Conservation (phyloP, 2,113 vertebrate genomes). For the Psephotus haematonotus region DNA sequence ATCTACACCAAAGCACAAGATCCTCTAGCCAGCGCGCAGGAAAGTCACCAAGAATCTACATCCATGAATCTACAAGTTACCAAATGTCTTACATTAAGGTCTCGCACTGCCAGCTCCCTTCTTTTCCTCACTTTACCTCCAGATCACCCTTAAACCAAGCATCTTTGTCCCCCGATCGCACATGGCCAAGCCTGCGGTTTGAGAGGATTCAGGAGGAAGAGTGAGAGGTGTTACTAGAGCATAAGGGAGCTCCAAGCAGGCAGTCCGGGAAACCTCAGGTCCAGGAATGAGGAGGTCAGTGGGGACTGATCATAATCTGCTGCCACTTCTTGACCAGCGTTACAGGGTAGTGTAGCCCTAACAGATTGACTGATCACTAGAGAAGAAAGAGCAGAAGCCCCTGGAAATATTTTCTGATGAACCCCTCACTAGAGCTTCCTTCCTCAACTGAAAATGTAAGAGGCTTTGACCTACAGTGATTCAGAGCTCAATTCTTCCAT, state of each 20-base stretch:
- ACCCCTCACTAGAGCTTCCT: not conserved
- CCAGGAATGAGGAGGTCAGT: not conserved
- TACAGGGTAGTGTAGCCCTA: not conserved
- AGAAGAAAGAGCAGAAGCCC: not conserved
- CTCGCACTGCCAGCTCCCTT: not conserved
- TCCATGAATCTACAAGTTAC: not conserved
- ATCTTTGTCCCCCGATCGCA: too few species aligned
- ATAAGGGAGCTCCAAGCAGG: not conserved
- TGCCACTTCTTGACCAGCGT: not conserved
- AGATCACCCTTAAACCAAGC: not conserved
- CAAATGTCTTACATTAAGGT: not conserved
- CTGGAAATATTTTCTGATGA: not conserved
- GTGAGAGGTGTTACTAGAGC: not conserved
- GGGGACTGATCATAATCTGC: not conserved
- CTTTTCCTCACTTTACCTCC: not conserved
- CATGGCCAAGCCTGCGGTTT: not conserved
- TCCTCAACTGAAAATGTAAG: not conserved
- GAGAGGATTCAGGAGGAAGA: not conserved
- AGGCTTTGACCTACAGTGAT: not conserved
- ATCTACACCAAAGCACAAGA: not conserved
- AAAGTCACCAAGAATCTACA: not conserved
- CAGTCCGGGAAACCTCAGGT: not conserved
- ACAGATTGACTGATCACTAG: not conserved
- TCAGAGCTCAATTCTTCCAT: not conserved
- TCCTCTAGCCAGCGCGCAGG: not conserved